Base-by-base conservation (phyloP, 2,888 invertebrate genomes). In the Hydrotaea cyrtoneurina region DNA sequence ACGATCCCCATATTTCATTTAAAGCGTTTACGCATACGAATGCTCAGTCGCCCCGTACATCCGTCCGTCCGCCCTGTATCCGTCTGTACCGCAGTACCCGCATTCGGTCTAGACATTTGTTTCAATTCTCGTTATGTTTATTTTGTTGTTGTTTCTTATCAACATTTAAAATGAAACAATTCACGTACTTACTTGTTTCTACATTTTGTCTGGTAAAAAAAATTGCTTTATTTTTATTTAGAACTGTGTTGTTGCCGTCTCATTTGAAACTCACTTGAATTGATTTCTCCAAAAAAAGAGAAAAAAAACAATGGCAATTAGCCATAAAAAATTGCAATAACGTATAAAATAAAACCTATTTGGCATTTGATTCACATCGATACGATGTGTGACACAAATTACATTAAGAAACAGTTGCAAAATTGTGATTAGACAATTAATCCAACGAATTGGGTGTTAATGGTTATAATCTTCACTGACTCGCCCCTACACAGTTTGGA, bases 261-360 rank as follows among this genome's bases (percentile, higher is more conserved):
- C 31, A 7, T 4, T 31, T 31, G 31, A 31, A 31, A 55, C 17
- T 11, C 21, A 55, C 21, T 55, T 55, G 7, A 55, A 55, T 55
- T 55, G 21, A 55, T 21, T 17, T 55, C 55, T 7, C 55, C 21
- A 21, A 10, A 19, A 55, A 55, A 21, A 55, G 21, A 55, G 21
- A 10, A 19, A 55, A 55, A 21, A 55, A 55, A 21, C 55, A 55
- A 55, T 17, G 19, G 21, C 55, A 55, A 55, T 55, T 55, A 55
- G 23, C 55, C 55, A 21, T 55, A 19, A 55, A 55, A 11, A 55
- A 55, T 55, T 55, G 55, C 55, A 55, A 21, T 55, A 21, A 55
- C 21, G 19, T 17, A 55, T 55, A 23, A 55, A 55, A 21, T 21
- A 21, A 10, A 55, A 21, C 13, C 23, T 55, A 55, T 55, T 55